phyloP scores from a whole-genome alignment of 2,888 invertebrate species.

The Xestia ashworthii region DNA sequence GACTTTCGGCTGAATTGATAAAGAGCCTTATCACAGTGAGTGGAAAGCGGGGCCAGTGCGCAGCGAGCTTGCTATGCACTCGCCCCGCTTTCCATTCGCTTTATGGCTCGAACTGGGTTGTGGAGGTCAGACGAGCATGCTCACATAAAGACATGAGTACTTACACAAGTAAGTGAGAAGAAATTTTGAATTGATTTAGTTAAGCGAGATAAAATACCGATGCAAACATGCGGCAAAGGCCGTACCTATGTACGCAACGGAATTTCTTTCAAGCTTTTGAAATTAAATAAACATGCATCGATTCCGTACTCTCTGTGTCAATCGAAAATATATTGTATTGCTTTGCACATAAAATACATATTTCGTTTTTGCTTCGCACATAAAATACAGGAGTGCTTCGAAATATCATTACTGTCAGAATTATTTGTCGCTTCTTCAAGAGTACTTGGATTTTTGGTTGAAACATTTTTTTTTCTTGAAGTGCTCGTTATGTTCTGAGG shows the following conservation, averaged over 20 bases:
- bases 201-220: no score
- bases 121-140: no score
- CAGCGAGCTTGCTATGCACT: no score
- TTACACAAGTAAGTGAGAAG: no score
- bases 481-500: slow-evolving; percentile 43
- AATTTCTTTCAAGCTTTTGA: slow-evolving; percentile 8
- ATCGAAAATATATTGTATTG: slow-evolving; percentile 8
- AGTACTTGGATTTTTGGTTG: slow-evolving; percentile 32
- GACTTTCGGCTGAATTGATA: no score
- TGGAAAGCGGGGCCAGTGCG: no score
- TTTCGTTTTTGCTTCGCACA: slow-evolving; percentile 3
- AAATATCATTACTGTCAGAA: slow-evolving; percentile 40
- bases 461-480: slow-evolving; percentile 32
- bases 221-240: no score
- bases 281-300: slow-evolving; percentile 15
- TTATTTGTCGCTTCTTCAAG: slow-evolving; percentile 16
- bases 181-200: no score
- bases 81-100: no score
- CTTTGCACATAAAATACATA: background rate
- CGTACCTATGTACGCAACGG: background rate
- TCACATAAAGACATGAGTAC: no score
- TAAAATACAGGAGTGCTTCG: slow-evolving; percentile 19
- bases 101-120: no score
- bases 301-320: slow-evolving; percentile 2
- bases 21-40: no score